Percentiles rank a stretch among this genome's conserved stretches.
phyloP scores from a whole-genome alignment of 2,888 invertebrate species.

The Lepetodrilus schrolli region DNA sequence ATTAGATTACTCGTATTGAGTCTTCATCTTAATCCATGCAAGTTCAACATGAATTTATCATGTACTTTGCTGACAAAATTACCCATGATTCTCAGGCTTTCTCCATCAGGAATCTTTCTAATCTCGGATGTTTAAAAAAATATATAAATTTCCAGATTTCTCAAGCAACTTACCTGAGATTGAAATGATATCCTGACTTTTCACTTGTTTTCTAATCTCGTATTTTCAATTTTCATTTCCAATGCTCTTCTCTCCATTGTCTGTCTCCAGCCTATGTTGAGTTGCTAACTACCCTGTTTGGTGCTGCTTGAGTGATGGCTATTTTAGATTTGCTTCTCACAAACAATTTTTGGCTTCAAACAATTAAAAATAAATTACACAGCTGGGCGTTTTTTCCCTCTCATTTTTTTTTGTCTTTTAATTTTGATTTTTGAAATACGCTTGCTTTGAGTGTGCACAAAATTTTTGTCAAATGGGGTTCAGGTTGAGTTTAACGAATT shows the following conservation, averaged over 20 bases:
- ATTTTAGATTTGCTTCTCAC: slow-evolving; percentile 25
- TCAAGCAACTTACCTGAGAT: slow-evolving; percentile 7
- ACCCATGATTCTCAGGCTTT: not conserved
- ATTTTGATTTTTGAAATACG: slow-evolving; percentile 18
- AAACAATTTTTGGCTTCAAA: not conserved
- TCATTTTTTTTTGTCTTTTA: slow-evolving; percentile 7
- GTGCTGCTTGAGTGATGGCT: not conserved
- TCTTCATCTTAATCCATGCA: too few species aligned
- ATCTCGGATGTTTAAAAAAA: slow-evolving; percentile 14
- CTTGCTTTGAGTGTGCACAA: slow-evolving; percentile 34
- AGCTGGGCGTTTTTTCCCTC: too few species aligned
- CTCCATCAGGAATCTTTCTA: slow-evolving; percentile 3
- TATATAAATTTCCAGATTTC: slow-evolving; percentile 16
- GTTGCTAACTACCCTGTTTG: slow-evolving; percentile 41
- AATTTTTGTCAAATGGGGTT: slow-evolving; percentile 16
- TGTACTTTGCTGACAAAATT: not conserved
- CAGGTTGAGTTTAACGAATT: slow-evolving; percentile 9
- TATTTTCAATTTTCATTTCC: not conserved
- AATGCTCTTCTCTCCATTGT: not conserved
- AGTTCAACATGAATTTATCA: too few species aligned
- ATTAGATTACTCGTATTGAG: too few species aligned
- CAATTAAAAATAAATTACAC: slow-evolving; percentile 16
- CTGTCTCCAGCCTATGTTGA: slow-evolving; percentile 28
- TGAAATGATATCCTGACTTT: slow-evolving; percentile 6
- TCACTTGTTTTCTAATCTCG: not conserved